These are phyloP conservation scores for Atrina japonica DNA, from an alignment of 2,888 invertebrate genomes.

Conservation along the genomic window DNA sequence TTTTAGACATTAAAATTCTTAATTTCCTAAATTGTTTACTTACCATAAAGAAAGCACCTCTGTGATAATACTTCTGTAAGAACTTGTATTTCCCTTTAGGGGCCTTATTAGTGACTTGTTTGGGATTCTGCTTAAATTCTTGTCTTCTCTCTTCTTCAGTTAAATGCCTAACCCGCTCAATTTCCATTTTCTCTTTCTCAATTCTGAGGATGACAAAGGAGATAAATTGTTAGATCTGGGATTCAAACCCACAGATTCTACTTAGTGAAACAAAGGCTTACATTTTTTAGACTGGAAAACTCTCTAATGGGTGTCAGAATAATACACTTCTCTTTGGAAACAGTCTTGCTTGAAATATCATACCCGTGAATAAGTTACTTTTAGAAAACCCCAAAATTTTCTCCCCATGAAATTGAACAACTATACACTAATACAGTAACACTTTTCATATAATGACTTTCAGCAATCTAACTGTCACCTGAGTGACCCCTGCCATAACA, in stretches of 20 bases:
- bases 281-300: no score
- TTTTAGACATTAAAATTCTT: no score
- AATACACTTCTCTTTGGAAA: no score
- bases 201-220: conserved; percentile 82
- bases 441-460: neutral
- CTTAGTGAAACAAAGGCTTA: no score
- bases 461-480: no score
- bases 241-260: neutral
- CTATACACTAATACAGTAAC: neutral
- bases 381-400: conserved; percentile 1
- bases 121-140: conserved; percentile 94
- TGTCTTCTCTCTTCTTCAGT: conserved; percentile 97
- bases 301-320: no score
- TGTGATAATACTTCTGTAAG: conserved; percentile 99
- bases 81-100: conserved; percentile 95
- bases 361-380: no score
- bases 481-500: no score
- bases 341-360: no score
- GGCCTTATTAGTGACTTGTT: conserved; percentile 92
- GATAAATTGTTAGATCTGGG: neutral
- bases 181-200: conserved; percentile 92
- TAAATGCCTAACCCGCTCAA: conserved; percentile 94
- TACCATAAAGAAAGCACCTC: conserved; percentile 98
- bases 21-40: no score
- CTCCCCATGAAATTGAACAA: no score